Base-by-base conservation (phyloP, 1,140 invertebrate species). In the Doryteuthis pealeii region DNA sequence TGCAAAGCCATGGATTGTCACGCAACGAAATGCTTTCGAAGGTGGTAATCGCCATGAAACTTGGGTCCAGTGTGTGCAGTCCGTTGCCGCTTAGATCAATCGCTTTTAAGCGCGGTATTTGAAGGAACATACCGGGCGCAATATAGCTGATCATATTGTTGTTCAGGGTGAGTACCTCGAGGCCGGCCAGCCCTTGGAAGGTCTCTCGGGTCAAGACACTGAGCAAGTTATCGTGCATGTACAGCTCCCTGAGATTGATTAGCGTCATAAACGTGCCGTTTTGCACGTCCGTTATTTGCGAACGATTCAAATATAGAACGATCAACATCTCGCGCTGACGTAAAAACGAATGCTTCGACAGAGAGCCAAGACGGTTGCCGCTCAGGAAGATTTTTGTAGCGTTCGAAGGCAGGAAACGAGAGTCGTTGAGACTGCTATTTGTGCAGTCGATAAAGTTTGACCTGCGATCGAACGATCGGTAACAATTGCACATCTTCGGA, bases 1-100 rank as follows among this genome's bases (percentile, higher is more conserved):
- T 74, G 74, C 83, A 84, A 14, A 74, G 75, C 81, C 79, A 84
- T 8, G 75, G 77, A 70, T 84, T 84, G 69, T 62, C 72, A 28
- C 75, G 35, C 14, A 84, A 73, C 18, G 65, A 74, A 4, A 82
- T n/a, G 2, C 31, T 35, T 14, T 58, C n/a, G 15, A 77, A 33
- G 14, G 68, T 70, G 5, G 40, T 58, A 5, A 74, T 14, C 0
- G 31, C 35, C 12, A 30, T 65, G 6, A 81, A 18, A 58, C 43
- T 32, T 1, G 77, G 31, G 22, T 71, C 40, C 22, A 82, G 31
- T 10, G 45, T 74, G 14, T 66, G 35, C 8, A 84, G 72, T n/a
- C 30, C 15, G 32, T 84, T 84, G 31, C 76, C 35, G 26, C 74
- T 73, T 31, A 84, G 45, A 54, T 74, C 76, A 0, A 84, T 33